Evolutionary conservation across 2,888 invertebrate genomes (phyloP).

Genomic region (Sepiola atlantica): DNA sequence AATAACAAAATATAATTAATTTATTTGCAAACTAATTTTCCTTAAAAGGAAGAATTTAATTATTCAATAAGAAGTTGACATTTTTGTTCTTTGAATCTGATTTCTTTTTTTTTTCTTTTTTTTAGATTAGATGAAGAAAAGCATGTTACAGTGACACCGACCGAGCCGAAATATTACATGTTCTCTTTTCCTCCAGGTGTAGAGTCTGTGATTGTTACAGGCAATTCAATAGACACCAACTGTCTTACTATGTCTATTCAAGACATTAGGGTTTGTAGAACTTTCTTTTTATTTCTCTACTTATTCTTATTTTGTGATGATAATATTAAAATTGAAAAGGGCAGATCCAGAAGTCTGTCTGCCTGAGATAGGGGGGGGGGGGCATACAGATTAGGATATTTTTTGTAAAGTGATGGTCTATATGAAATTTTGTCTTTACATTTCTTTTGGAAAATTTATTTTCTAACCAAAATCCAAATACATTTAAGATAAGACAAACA

Average conservation of each 20-base stretch:
- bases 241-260: conserved; percentile 89
- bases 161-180: conserved; percentile 80
- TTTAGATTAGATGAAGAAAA: conserved; percentile 58
- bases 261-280: conserved; percentile 78
- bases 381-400: no score
- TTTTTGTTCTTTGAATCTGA: not conserved
- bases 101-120: conserved; percentile 39
- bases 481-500: no score
- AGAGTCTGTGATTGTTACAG: conserved; percentile 72
- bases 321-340: no score
- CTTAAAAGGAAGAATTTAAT: not conserved
- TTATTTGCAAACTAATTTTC: not conserved
- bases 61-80: not conserved
- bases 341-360: no score
- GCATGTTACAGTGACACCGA: conserved; percentile 75
- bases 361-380: no score
- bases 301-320: not conserved
- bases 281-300: not conserved
- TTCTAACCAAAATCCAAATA: no score
- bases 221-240: conserved; percentile 76
- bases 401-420: no score
- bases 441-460: no score
- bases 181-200: conserved; percentile 78
- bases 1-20: no score
- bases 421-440: no score